Base-by-base conservation (phyloP, 92 coral and sea anemone genomes). In the Phenganax marumi region DNA sequence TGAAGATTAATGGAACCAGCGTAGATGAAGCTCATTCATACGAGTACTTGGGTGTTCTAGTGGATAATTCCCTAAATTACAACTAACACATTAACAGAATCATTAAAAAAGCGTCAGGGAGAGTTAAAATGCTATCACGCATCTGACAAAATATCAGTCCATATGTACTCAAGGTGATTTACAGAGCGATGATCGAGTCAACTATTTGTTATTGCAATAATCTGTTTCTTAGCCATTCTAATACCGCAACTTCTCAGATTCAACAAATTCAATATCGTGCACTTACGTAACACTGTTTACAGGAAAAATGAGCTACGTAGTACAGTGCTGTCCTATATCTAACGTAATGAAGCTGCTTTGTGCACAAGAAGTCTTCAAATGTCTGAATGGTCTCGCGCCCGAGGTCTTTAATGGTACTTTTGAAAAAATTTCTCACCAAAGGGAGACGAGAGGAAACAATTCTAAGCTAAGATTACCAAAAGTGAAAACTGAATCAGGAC, bases 201-300 rank as follows among this genome's bases (percentile, higher is more conserved):
- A 66, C 43, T 66, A 3, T 22, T 66, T 4, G 72, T 3, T 66
- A 66, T 16, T 66, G 72, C 14, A 16, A 22, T 39, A 66, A 23
- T 24, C 46, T 24, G 18, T 70, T 70, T 70, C 75, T 11, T 70
- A 52, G 75, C 17, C 26, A 26, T 8, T 70, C 75, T 8, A 70
- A 70, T 8, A 39, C 50, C 75, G 50, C 75, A 11, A 22, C 46
- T 1, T 11, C 49, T 21, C 50, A 12, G 46, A 8, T 70, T 70
- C 75, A 39, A 24, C 75, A 70, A 70, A 39, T 39, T 70, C 75
- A 70, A 70, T 50, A 70, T 39, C 75, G 75, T 70, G 75, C 75
- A 56, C 8, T 7, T 12, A 56, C 18, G 63, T 7, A 56, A 56
- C 63, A 56, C 9, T 10, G 3, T 12, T 12, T 56, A n/a, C n/a